Conservation (phyloP, 2,888 invertebrate genomes). For the Limnephilus marmoratus region DNA sequence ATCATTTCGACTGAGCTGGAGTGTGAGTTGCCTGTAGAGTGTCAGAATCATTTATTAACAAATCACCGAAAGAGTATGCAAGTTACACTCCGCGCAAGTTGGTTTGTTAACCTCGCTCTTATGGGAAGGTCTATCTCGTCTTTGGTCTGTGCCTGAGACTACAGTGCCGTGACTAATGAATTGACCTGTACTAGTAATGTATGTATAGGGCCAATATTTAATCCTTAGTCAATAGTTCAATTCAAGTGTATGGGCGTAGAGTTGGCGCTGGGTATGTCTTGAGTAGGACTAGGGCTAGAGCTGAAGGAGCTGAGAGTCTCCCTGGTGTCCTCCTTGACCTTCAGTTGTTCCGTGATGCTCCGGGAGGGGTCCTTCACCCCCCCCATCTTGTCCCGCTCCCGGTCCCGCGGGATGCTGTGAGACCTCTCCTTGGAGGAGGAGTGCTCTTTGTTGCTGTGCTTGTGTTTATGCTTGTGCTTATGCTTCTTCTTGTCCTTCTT, state of each 20-base stretch:
- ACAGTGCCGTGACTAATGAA: background rate
- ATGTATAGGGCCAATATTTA: background rate
- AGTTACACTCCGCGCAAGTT: no score
- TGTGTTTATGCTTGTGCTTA: constrained; percentile 95
- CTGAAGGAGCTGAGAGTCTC: constrained; percentile 87
- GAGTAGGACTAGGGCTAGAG: constrained; percentile 85
- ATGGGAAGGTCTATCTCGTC: no score
- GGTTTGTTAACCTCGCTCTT: no score
- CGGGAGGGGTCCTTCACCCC: constrained; percentile 73
- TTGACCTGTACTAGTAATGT: background rate
- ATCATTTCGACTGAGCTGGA: no score
- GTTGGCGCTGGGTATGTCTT: constrained; percentile 68
- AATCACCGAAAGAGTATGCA: no score
- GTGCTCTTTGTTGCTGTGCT: constrained; percentile 80
- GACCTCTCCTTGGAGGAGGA: constrained; percentile 73
- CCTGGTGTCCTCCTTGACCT: constrained; percentile 85
- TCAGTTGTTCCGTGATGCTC: constrained; percentile 78
- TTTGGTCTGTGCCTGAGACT: background rate
- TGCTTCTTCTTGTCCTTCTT: constrained; percentile 89
- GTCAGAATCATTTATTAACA: no score
- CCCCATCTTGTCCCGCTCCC: constrained; percentile 75
- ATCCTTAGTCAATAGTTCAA: background rate
- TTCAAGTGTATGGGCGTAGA: constrained; percentile 52
- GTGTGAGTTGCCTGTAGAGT: no score
- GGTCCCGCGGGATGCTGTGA: constrained; percentile 74